phyloP scores from a whole-genome alignment of 2,113 vertebrate species.

The Pygathrix nemaeus region DNA sequence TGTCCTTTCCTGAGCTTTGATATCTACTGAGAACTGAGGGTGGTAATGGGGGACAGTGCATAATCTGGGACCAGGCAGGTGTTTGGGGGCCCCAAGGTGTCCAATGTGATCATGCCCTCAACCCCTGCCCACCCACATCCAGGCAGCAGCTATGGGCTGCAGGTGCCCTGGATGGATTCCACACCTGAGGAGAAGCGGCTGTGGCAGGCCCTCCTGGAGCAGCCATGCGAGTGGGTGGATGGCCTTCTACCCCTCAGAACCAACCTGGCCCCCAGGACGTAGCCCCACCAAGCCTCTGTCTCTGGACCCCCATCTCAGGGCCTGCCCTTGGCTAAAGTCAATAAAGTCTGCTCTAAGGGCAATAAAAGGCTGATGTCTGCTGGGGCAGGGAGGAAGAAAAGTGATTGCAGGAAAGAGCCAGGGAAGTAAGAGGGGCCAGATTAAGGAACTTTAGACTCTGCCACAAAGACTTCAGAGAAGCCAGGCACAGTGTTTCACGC shows the following conservation, averaged over 20 bases:
- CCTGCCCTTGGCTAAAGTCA: slow-evolving; percentile 6
- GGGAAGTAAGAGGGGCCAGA: neutral
- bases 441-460: neutral
- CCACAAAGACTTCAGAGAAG: neutral
- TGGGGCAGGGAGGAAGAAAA: neutral
- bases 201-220: slow-evolving; percentile 90
- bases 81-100: neutral
- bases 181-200: slow-evolving; percentile 89
- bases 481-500: neutral
- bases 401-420: neutral
- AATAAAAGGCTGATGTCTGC: neutral
- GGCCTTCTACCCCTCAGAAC: slow-evolving; percentile 90
- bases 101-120: neutral
- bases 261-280: slow-evolving; percentile 85
- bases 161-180: slow-evolving; percentile 97
- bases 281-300: slow-evolving; percentile 8
- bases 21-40: neutral
- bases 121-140: neutral
- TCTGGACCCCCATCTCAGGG: neutral
- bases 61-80: neutral
- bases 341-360: slow-evolving; percentile 66
- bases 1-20: neutral
- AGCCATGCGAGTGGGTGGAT: slow-evolving; percentile 91
- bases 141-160: slow-evolving; percentile 92
- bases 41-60: too few relatives aligned